Percentiles rank a stretch among this genome's conserved stretches.
These are phyloP conservation scores for Calonectris borealis DNA, from an alignment of 2,113 vertebrate species.

Conservation along the genomic window DNA sequence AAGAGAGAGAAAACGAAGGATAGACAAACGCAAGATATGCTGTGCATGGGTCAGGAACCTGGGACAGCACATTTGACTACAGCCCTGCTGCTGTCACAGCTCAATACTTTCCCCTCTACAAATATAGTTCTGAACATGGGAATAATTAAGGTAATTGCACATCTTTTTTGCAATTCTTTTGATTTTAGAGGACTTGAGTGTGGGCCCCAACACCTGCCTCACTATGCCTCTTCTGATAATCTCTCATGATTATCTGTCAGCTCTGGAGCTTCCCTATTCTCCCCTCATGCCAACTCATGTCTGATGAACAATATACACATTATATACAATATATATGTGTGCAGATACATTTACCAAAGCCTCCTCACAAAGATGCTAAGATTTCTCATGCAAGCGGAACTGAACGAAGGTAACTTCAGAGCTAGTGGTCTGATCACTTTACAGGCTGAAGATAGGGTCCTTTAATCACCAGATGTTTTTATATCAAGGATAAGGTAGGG, in stretches of 20 bases:
- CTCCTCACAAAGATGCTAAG: neutral
- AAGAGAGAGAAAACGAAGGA: neutral
- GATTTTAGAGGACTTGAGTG: neutral
- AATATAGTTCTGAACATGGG: neutral
- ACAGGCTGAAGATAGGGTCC: neutral
- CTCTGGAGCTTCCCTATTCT: neutral
- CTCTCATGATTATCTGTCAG: neutral
- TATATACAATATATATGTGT: no score
- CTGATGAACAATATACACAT: neutral
- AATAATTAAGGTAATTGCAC: neutral
- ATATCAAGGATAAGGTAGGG: neutral
- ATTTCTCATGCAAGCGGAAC: neutral
- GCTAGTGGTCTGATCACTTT: neutral
- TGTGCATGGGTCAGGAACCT: neutral
- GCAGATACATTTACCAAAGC: neutral
- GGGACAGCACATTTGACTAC: neutral
- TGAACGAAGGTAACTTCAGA: neutral
- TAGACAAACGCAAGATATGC: accelerated
- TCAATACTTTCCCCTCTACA: neutral
- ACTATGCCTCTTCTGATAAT: neutral
- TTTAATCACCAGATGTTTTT: neutral
- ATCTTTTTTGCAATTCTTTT: neutral
- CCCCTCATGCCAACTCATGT: neutral
- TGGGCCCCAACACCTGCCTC: neutral
- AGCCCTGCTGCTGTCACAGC: neutral